phyloP scores from a whole-genome alignment of 2,113 vertebrate species.

The Micromys minutus region DNA sequence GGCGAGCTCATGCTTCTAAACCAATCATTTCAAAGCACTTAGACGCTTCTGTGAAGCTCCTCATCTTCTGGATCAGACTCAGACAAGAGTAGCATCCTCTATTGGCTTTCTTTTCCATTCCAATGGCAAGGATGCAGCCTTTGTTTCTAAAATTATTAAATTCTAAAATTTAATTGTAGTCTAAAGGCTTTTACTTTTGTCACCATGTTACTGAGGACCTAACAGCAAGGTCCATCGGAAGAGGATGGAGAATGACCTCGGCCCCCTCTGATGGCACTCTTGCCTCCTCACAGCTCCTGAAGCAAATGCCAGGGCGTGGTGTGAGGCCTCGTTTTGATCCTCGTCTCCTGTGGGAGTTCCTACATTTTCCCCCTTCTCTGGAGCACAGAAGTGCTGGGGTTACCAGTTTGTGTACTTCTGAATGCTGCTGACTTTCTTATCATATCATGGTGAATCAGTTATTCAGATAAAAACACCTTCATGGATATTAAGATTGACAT shows the following conservation, averaged over 20 bases:
- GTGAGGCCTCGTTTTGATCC: not conserved
- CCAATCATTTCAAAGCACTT: not conserved
- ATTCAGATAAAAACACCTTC: not conserved
- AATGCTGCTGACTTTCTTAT: not conserved
- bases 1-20: not conserved
- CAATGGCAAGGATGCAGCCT: not conserved
- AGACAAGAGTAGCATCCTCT: not conserved
- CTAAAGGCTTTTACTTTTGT: not conserved
- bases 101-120: not conserved
- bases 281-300: not conserved
- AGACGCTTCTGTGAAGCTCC: not conserved
- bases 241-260: not conserved
- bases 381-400: not conserved
- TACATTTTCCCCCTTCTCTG: not conserved
- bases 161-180: constrained; percentile 10
- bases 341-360: not conserved
- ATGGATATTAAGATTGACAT: not conserved
- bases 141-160: not conserved
- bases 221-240: not conserved
- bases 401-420: not conserved
- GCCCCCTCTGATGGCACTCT: not conserved
- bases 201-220: not conserved
- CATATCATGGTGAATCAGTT: not conserved
- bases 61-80: accelerated
- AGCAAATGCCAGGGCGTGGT: not conserved